These are phyloP conservation scores for Parnassius apollo DNA, from an alignment of 2,888 invertebrate species.

Conservation along the genomic window DNA sequence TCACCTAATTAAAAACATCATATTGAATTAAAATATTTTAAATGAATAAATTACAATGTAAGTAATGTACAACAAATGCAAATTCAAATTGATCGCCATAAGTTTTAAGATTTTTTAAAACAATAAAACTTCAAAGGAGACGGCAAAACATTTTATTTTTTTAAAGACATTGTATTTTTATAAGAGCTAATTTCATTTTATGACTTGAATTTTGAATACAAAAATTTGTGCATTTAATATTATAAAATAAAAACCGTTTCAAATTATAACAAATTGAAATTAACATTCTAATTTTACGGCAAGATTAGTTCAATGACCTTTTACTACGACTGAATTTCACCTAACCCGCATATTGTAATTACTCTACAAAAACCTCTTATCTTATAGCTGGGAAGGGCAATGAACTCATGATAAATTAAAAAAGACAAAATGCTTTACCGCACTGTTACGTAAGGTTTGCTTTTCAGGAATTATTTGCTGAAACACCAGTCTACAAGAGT, in stretches of 20 bases:
- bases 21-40: too few relatives aligned
- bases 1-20: too few relatives aligned
- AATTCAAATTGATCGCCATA: too few relatives aligned
- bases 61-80: too few relatives aligned
- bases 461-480: slow-evolving; percentile 13
- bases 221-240: background rate
- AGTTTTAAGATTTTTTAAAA: too few relatives aligned
- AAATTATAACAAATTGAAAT: background rate
- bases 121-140: too few relatives aligned
- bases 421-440: slow-evolving; percentile 26
- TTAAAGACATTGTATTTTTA: too few relatives aligned
- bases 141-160: too few relatives aligned
- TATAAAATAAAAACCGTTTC: background rate
- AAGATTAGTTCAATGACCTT: background rate
- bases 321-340: slow-evolving; percentile 11
- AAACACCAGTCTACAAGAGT: slow-evolving; percentile 8
- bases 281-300: background rate
- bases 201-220: background rate
- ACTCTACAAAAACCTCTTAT: slow-evolving; percentile 29
- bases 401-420: slow-evolving; percentile 50
- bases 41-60: too few relatives aligned
- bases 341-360: slow-evolving; percentile 30
- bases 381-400: slow-evolving; percentile 39
- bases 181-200: background rate
- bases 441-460: slow-evolving; percentile 20